phyloP scores from a whole-genome alignment of 2,888 invertebrate species.

The Hipparchia semele region DNA sequence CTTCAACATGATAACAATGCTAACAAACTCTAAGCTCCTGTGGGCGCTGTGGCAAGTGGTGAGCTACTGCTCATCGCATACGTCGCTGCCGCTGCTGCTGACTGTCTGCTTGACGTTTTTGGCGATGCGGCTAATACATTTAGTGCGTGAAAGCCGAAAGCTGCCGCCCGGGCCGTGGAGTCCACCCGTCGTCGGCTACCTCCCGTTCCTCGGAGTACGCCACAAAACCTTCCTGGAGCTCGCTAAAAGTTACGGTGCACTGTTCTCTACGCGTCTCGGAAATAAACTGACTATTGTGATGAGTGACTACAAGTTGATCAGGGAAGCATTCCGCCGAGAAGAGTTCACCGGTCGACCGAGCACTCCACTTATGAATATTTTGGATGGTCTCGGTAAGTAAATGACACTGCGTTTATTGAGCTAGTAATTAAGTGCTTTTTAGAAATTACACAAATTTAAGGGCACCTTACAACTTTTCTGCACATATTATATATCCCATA shows the following conservation, averaged over 20 bases:
- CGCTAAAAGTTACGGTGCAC: constrained; percentile 89
- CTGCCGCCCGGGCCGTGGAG: constrained; percentile 96
- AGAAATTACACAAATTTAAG: not conserved
- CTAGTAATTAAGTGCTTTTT: not conserved
- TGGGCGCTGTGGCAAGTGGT: constrained; percentile 79
- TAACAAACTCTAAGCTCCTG: constrained; percentile 78
- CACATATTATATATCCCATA: not conserved
- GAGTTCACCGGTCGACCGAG: constrained; percentile 95
- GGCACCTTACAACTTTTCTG: not conserved
- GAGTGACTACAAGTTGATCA: constrained; percentile 92
- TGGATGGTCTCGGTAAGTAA: constrained; percentile 94
- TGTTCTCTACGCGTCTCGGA: constrained; percentile 92
- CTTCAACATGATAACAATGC: constrained; percentile 63
- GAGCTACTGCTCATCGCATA: constrained; percentile 69
- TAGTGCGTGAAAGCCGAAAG: constrained; percentile 70
- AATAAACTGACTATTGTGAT: constrained; percentile 92
- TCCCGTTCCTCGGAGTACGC: constrained; percentile 90
- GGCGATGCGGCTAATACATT: constrained; percentile 71
- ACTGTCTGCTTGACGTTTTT: constrained; percentile 76
- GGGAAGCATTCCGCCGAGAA: constrained; percentile 92
- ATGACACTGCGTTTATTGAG: not conserved
- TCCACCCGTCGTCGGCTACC: constrained; percentile 91
- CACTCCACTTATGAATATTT: constrained; percentile 92
- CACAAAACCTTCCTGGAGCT: constrained; percentile 91
- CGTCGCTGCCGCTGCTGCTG: constrained; percentile 72